phyloP scores from a whole-genome alignment of 2,113 vertebrate species.

The Tylochromis polylepis region DNA sequence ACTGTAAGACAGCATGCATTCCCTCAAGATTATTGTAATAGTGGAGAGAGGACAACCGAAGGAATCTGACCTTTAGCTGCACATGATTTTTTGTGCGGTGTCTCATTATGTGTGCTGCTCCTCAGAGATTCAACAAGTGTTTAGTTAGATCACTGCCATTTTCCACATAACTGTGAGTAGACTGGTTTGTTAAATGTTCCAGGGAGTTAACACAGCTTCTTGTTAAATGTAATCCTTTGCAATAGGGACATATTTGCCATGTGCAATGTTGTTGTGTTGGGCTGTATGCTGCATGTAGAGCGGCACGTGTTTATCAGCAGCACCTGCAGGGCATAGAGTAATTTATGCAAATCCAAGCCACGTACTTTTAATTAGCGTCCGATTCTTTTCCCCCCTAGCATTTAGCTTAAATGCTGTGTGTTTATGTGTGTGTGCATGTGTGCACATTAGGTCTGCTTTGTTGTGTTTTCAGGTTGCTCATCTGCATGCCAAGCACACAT shows the following conservation, averaged over 20 bases:
- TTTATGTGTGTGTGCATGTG: background rate
- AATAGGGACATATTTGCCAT: background rate
- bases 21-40: background rate
- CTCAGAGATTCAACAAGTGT: background rate
- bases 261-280: background rate
- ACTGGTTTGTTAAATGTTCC: background rate
- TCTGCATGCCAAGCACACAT: constrained; percentile 2
- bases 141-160: background rate
- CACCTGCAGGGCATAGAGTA: background rate
- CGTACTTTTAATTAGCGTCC: constrained; percentile 38
- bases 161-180: background rate
- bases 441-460: background rate
- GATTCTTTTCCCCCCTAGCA: background rate
- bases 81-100: background rate
- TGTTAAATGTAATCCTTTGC: background rate
- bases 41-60: background rate
- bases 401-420: background rate
- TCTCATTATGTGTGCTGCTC: background rate
- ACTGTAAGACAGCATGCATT: background rate
- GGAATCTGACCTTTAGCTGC: constrained; percentile 7
- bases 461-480: background rate
- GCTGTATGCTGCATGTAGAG: constrained; percentile 14
- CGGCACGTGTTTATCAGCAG: background rate
- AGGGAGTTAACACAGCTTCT: background rate
- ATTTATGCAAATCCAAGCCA: constrained; percentile 33